Conservation (phyloP, 2,113 vertebrate species). For the Malurus elegans region DNA sequence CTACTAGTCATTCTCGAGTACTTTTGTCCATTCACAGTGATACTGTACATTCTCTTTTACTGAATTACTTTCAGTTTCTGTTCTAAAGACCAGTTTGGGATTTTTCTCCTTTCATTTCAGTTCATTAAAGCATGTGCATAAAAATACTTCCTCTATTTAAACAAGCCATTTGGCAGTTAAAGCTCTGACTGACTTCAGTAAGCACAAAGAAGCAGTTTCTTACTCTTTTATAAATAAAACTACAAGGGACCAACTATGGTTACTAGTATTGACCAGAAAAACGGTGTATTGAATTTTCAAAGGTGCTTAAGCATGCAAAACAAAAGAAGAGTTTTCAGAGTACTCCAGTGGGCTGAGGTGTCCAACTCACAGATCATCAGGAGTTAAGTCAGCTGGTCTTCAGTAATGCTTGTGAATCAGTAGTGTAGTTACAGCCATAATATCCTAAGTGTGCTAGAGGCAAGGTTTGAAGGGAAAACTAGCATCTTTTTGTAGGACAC, state of each 20-base stretch:
- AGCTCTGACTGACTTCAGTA: neutral
- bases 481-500: neutral
- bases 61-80: conserved; percentile 39
- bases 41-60: neutral
- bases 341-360: neutral
- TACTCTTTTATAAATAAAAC: neutral
- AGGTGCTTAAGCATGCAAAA: neutral
- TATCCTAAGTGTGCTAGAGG: neutral
- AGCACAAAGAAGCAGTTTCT: neutral
- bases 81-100: neutral
- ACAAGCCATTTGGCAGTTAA: neutral
- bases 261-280: neutral
- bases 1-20: neutral
- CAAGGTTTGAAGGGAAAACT: neutral
- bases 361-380: neutral
- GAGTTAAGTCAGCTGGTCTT: neutral
- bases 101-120: neutral
- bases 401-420: neutral
- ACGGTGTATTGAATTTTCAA: neutral
- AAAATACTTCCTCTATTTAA: neutral
- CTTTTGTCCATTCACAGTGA: neutral
- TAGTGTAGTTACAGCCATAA: neutral
- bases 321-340: neutral
- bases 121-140: neutral
- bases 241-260: neutral